These are phyloP conservation scores for Boulengerochromis microlepis DNA, from an alignment of 2,113 vertebrate genomes.

Conservation along the genomic window DNA sequence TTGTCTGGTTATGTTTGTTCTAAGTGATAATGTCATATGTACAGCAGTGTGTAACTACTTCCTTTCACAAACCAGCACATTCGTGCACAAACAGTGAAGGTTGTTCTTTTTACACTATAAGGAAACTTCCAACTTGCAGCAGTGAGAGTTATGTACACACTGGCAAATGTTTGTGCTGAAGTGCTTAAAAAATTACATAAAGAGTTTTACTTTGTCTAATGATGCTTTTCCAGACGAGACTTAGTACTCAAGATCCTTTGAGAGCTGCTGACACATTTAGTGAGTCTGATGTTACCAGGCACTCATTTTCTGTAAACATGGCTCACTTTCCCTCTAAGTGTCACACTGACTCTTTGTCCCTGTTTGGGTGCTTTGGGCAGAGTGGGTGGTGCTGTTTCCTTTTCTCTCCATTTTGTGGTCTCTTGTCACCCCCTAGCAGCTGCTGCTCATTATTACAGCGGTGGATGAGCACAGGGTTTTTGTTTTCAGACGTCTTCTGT, in stretches of 20 bases:
- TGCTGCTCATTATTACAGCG: slow-evolving; percentile 71
- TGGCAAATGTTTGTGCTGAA: neutral
- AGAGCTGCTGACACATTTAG: neutral
- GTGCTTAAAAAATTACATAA: neutral
- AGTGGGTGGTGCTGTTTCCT: slow-evolving; percentile 39
- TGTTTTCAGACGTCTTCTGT: slow-evolving; percentile 50
- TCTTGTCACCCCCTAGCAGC: slow-evolving; percentile 43
- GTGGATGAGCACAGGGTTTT: slow-evolving; percentile 65
- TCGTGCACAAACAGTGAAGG: neutral
- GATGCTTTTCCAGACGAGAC: neutral
- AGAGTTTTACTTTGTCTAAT: neutral
- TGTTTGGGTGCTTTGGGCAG: slow-evolving; percentile 55
- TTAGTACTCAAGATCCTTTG: neutral
- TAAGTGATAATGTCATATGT: neutral
- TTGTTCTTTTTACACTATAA: neutral
- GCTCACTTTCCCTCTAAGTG: neutral
- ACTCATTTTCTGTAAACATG: neutral
- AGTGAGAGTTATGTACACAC: neutral
- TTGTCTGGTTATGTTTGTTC: neutral
- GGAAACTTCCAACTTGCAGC: neutral
- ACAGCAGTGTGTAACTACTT: neutral
- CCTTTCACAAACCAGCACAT: neutral
- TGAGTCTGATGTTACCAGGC: neutral
- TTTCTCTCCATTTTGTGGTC: slow-evolving; percentile 16
- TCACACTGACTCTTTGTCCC: slow-evolving; percentile 31